These are phyloP conservation scores for Eilema depressum DNA, from an alignment of 2,888 invertebrate species.

Conservation along the genomic window DNA sequence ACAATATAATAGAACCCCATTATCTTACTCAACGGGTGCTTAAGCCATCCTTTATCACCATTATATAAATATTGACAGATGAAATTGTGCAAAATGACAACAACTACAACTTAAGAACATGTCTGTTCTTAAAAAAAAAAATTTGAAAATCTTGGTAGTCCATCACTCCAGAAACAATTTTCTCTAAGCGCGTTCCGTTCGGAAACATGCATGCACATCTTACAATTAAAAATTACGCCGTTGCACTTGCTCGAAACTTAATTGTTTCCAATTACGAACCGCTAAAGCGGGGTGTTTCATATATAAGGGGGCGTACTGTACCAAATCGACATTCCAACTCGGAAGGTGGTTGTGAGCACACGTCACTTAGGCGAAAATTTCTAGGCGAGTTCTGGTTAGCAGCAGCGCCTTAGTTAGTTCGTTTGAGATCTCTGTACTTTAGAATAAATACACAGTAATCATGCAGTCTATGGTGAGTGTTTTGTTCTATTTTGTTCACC, in stretches of 20 bases:
- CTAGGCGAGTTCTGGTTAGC: conserved; percentile 83
- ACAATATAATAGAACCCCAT: conserved; percentile 58
- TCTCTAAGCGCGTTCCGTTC: conserved; percentile 52
- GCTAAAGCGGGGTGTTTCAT: conserved; percentile 78
- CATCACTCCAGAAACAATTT: conserved; percentile 16
- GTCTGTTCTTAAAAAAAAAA: not conserved
- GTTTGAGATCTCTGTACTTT: conserved; percentile 84
- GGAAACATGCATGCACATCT: conserved; percentile 73
- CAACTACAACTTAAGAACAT: not conserved
- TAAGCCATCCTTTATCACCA: conserved; percentile 57
- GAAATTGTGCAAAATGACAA: conserved; percentile 29
- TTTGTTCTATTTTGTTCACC: conserved; percentile 36
- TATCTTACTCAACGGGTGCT: conserved; percentile 58
- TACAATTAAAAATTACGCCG: conserved; percentile 79
- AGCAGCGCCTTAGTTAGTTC: conserved; percentile 86
- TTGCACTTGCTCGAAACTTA: conserved; percentile 80
- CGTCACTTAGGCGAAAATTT: conserved; percentile 85
- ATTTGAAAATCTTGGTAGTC: not conserved
- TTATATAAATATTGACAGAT: conserved; percentile 56
- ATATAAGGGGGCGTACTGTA: conserved; percentile 77
- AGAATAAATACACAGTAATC: conserved; percentile 77
- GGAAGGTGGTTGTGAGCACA: conserved; percentile 76
- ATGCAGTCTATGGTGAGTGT: conserved; percentile 85
- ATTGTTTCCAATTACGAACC: conserved; percentile 84
- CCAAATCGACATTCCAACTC: conserved; percentile 78